Evolutionary conservation across 2,888 invertebrate species (phyloP).

Genomic region (Lottia scabra): DNA sequence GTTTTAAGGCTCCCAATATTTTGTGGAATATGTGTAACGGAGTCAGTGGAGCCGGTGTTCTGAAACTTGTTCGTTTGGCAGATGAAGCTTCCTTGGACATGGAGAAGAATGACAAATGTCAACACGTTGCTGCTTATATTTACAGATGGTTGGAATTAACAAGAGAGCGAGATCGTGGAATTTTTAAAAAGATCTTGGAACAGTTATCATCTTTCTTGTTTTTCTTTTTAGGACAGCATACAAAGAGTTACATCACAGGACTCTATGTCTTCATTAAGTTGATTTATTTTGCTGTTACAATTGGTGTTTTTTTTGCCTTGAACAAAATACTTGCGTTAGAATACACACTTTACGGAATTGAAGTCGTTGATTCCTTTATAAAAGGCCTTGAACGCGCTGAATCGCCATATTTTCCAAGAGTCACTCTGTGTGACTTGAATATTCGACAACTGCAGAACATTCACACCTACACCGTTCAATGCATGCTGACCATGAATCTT

Average conservation of each 20-base stretch:
- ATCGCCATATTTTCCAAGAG: slow-evolving; percentile 25
- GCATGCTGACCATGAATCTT: slow-evolving; percentile 24
- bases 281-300: slow-evolving; percentile 19
- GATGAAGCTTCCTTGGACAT: too few species aligned
- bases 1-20: slow-evolving; percentile 41
- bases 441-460: slow-evolving; percentile 22
- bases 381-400: slow-evolving; percentile 8
- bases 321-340: slow-evolving; percentile 29
- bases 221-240: slow-evolving; percentile 22
- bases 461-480: slow-evolving; percentile 20
- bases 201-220: slow-evolving; percentile 9
- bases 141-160: neutral
- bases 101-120: too few species aligned
- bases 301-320: slow-evolving; percentile 26
- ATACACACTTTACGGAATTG: slow-evolving; percentile 27
- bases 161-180: neutral
- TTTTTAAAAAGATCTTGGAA: neutral
- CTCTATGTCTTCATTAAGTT: slow-evolving; percentile 27
- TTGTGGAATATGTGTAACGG: slow-evolving; percentile 36
- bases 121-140: neutral
- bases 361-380: slow-evolving; percentile 21
- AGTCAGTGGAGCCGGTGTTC: slow-evolving; percentile 21
- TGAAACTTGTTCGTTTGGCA: too few species aligned
- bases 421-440: slow-evolving; percentile 29
- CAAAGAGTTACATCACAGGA: slow-evolving; percentile 28